Evolutionary conservation across 2,113 vertebrate species (phyloP).

Genomic region (Trogon surrucura): DNA sequence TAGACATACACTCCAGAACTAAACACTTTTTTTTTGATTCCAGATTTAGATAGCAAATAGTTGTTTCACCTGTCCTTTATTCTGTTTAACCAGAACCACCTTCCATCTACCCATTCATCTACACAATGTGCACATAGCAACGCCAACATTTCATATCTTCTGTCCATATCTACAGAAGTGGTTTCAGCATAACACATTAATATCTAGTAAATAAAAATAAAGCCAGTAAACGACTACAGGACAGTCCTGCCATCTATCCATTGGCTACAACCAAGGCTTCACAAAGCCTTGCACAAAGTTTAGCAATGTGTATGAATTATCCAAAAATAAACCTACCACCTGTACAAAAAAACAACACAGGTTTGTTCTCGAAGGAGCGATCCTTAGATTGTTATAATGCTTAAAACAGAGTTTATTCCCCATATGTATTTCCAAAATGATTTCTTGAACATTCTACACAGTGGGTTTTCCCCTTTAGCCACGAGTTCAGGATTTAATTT

Average conservation of each 20-base stretch:
- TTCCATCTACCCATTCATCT: slow-evolving; percentile 81
- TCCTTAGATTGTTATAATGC: slow-evolving; percentile 81
- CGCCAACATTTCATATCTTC: slow-evolving; percentile 78
- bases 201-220: slow-evolving; percentile 81
- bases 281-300: slow-evolving; percentile 75
- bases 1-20: slow-evolving; percentile 65
- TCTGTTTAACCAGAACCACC: slow-evolving; percentile 79
- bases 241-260: slow-evolving; percentile 85
- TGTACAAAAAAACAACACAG: slow-evolving; percentile 84
- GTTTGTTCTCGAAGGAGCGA: slow-evolving; percentile 81
- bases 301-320: slow-evolving; percentile 77
- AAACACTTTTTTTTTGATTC: slow-evolving; percentile 46
- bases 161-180: slow-evolving; percentile 74
- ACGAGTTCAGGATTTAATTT: slow-evolving; percentile 77
- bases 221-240: slow-evolving; percentile 83
- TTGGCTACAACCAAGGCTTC: slow-evolving; percentile 79
- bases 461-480: slow-evolving; percentile 86
- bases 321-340: slow-evolving; percentile 85
- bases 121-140: slow-evolving; percentile 87
- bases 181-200: slow-evolving; percentile 82
- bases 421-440: slow-evolving; percentile 76
- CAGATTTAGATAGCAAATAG: slow-evolving; percentile 64
- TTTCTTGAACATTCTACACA: slow-evolving; percentile 81
- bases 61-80: slow-evolving; percentile 70
- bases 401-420: slow-evolving; percentile 81